Evolutionary conservation across 1,140 invertebrate genomes (phyloP).

Genomic region (Monochamus saltuarius): DNA sequence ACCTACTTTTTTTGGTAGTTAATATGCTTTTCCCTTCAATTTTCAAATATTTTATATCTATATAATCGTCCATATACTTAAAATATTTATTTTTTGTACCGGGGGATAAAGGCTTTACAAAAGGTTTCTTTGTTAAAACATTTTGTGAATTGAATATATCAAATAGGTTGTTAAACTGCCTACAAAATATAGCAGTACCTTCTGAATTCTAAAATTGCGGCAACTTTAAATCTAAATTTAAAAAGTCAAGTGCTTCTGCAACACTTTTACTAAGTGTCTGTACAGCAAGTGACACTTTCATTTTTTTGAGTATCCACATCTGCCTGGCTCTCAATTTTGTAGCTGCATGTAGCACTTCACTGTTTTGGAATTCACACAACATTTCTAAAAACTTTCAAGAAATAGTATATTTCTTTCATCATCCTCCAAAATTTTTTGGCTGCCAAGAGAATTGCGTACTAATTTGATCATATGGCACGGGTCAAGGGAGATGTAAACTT

Average conservation of each 20-base stretch:
- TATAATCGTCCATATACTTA: constrained; percentile 17
- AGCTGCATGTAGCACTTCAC: constrained; percentile 13
- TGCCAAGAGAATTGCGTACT: constrained; percentile 20
- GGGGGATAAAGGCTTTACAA: constrained; percentile 22
- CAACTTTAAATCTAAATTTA: not conserved
- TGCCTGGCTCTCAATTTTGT: constrained; percentile 16
- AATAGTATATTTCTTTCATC: constrained; percentile 5
- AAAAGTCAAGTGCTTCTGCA: constrained; percentile 3
- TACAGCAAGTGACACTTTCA: constrained; percentile 14
- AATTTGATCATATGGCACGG: constrained; percentile 26
- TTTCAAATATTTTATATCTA: constrained; percentile 31
- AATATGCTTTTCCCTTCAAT: constrained; percentile 16
- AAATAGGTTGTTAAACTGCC: constrained; percentile 39
- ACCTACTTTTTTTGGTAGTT: constrained; percentile 32
- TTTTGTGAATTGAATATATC: constrained; percentile 43
- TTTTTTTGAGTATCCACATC: constrained; percentile 13
- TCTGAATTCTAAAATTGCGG: constrained; percentile 2
- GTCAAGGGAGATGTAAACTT: constrained; percentile 19
- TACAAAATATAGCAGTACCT: constrained; percentile 4
- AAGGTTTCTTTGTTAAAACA: constrained; percentile 27
- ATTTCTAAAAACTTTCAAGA: constrained; percentile 14
- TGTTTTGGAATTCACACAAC: constrained; percentile 12
- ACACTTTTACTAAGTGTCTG: constrained; percentile 17
- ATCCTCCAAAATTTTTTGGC: not conserved
- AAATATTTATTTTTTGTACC: constrained; percentile 26